Conservation (phyloP, 2,113 vertebrate genomes). For the Neofelis nebulosa region DNA sequence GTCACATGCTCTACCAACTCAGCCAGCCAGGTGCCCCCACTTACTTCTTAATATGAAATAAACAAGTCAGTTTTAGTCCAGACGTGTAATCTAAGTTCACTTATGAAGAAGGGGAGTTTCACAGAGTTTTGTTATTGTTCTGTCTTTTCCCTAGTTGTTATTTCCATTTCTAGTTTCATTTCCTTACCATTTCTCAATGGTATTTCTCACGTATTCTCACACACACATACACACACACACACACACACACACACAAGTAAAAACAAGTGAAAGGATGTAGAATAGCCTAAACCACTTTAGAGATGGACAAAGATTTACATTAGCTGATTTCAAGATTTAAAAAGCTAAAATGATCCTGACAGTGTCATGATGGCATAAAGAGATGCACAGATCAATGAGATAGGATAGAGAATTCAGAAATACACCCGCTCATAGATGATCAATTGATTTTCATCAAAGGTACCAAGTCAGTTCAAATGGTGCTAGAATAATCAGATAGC, state of each 20-base stretch:
- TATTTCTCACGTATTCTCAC: not conserved
- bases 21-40: not conserved
- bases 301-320: conserved; percentile 7
- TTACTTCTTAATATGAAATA: conserved; percentile 45
- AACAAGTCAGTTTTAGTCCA: conserved; percentile 42
- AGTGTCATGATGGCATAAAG: not conserved
- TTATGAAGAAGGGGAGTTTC: conserved; percentile 32
- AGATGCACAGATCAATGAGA: not conserved
- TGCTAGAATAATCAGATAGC: conserved; percentile 27
- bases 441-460: conserved; percentile 4
- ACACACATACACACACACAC: not conserved
- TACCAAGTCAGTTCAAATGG: conserved; percentile 29
- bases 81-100: conserved; percentile 44
- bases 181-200: conserved; percentile 15
- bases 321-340: not conserved
- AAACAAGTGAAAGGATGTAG: conserved; percentile 6
- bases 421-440: not conserved
- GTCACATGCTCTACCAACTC: not conserved
- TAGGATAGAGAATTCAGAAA: conserved; percentile 24
- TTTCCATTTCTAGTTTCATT: conserved; percentile 49
- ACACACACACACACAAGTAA: not conserved
- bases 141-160: not conserved
- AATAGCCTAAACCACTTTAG: conserved; percentile 31
- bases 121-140: conserved; percentile 2
- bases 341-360: conserved; percentile 8